Base-by-base conservation (phyloP, 2,113 vertebrate species). In the Leuciscus idus region DNA sequence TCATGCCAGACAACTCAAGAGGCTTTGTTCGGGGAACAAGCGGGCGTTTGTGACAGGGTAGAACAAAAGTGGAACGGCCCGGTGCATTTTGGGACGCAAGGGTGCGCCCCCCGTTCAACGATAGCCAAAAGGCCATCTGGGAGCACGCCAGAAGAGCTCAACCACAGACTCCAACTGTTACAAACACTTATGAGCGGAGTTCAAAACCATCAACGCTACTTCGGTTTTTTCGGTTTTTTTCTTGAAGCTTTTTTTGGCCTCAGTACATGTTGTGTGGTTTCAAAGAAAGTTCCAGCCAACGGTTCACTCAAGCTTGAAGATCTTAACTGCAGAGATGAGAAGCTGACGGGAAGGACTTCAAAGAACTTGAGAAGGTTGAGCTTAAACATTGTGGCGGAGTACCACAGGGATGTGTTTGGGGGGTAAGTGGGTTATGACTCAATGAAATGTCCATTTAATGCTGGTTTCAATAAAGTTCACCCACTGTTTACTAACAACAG, bases 11-110 rank as follows among this genome's bases (percentile, higher is more conserved):
- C 26, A 89, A 84, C 85, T 91, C 88, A 77, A 90, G 87, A 83
- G 87, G 84, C 85, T 91, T 90, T 90, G 89, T 87, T 89, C 66
- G 12, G 85, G 55, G 80, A 90, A 92, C 88, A 91, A 90, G 90
- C 62, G 43, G 46, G 79, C 55, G 74, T 88, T 90, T 91, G 89
- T 91, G 87, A 85, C 86, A 23, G 33, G 73, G 19, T 46, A 48
- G 84, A 85, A 84, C 64, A 81, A 87, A 90, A 85, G 85, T 59
- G 75, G 82, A 87, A 81, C 68, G 78, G 85, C 73, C 85, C 72
- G 48, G 87, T 73, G 77, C 76, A 88, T 87, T 85, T 81, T 83
- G 85, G 88, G 83, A 85, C 15, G 28, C 36, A 4, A 50, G 81
- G 19, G 48, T 86, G 75, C 46, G 30, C 13, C 17, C 52, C 86